These are phyloP conservation scores for Poeciliopsis turrubarensis DNA, from an alignment of 2,113 vertebrate species.

Conservation along the genomic window DNA sequence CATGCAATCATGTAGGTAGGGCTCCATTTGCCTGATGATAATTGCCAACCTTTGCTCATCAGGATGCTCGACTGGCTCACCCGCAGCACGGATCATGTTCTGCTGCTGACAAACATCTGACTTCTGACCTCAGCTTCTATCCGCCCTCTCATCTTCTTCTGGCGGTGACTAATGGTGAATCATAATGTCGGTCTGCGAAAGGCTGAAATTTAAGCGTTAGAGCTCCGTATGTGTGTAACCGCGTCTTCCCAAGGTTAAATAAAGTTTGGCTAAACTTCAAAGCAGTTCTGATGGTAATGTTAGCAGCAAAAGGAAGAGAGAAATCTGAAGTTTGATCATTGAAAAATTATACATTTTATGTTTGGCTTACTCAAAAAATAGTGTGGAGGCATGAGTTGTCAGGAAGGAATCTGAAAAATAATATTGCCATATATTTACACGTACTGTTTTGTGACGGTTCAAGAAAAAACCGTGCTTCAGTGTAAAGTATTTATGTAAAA, in stretches of 20 bases:
- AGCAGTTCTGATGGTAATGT: neutral
- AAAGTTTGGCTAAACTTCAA: too few species aligned
- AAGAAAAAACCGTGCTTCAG: neutral
- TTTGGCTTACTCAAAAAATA: neutral
- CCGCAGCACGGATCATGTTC: slow-evolving; percentile 13
- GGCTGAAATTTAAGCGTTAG: neutral
- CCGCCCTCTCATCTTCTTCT: slow-evolving; percentile 3
- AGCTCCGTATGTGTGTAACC: neutral
- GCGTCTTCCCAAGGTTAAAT: neutral
- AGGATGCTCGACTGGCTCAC: slow-evolving; percentile 32
- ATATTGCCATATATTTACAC: too few species aligned
- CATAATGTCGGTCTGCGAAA: neutral
- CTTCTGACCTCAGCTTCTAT: slow-evolving; percentile 40
- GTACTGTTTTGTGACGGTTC: neutral
- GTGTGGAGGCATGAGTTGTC: too few species aligned
- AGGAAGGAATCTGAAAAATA: too few species aligned
- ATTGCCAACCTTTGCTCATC: slow-evolving; percentile 63
- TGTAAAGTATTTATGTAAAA: neutral
- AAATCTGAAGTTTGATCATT: neutral
- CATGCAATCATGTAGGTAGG: slow-evolving; percentile 74
- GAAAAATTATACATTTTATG: neutral
- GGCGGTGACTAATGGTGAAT: slow-evolving; percentile 32
- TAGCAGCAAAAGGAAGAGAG: neutral
- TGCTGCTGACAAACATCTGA: slow-evolving; percentile 16
- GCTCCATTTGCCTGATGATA: slow-evolving; percentile 70